A percentile compares a stretch with the other conserved stretches of the same genome.
These are phyloP conservation scores for Ostrea edulis DNA, from an alignment of 1,140 invertebrate species.

Conservation along the genomic window DNA sequence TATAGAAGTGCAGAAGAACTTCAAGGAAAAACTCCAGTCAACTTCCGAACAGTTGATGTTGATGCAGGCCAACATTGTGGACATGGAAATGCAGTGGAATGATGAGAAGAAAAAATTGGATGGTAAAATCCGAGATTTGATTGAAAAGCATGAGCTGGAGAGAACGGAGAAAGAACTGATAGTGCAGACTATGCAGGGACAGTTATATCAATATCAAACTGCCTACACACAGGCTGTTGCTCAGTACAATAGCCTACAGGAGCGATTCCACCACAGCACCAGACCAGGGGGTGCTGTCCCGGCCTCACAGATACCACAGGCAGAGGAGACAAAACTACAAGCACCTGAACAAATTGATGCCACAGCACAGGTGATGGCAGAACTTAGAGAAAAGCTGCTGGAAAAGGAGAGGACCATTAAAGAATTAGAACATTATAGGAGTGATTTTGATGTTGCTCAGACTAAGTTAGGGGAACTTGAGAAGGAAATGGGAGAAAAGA, in stretches of 20 bases:
- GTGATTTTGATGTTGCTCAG: constrained; percentile 31
- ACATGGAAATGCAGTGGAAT: constrained; percentile 86
- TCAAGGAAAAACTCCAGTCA: constrained; percentile 74
- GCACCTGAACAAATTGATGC: constrained; percentile 45
- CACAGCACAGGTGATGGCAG: constrained; percentile 46
- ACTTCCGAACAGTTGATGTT: constrained; percentile 89
- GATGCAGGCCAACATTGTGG: constrained; percentile 89
- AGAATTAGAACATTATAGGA: constrained; percentile 44
- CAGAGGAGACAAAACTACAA: constrained; percentile 48
- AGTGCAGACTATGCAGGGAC: constrained; percentile 70
- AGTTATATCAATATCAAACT: constrained; percentile 68
- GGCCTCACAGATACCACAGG: constrained; percentile 13
- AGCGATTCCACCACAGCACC: constrained; percentile 68
- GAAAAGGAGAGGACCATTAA: constrained; percentile 58
- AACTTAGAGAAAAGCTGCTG: constrained; percentile 51
- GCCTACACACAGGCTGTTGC: constrained; percentile 71
- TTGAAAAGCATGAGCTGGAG: constrained; percentile 75
- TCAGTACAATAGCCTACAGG: constrained; percentile 72
- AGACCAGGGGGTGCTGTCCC: constrained; percentile 53
- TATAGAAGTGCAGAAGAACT: constrained; percentile 65
- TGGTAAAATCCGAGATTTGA: constrained; percentile 79
- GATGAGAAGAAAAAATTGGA: constrained; percentile 84
- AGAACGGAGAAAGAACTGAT: constrained; percentile 82
- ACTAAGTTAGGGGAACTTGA: constrained; percentile 34
- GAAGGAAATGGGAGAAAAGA: constrained; percentile 50